Percentiles rank a stretch among this genome's conserved stretches.
phyloP scores from a whole-genome alignment of 2,797 vertebrate species.

The Taenioides sp. region DNA sequence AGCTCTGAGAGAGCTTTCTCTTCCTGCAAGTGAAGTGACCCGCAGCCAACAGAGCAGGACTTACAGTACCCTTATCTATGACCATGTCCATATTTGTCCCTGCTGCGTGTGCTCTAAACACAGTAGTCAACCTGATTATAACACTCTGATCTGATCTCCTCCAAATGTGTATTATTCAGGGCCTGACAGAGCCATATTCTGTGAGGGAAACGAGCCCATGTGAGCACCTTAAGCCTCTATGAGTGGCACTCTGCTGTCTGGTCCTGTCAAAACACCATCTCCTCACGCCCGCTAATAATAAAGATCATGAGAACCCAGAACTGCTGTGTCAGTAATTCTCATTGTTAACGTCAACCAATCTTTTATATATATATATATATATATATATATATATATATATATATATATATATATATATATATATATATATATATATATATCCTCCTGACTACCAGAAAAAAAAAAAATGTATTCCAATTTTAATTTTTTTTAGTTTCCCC shows the following conservation, averaged over 20 bases:
- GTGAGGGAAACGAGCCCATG: constrained; percentile 43
- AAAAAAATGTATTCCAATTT: no score
- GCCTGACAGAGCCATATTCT: constrained; percentile 44
- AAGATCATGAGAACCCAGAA: constrained; percentile 16
- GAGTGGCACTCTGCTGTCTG: constrained; percentile 33
- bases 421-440: no score
- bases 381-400: no score
- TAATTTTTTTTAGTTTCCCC: no score
- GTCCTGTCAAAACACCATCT: constrained; percentile 34
- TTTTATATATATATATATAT: not conserved
- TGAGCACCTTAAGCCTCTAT: constrained; percentile 37
- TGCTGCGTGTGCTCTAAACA: constrained; percentile 36
- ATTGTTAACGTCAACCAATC: constrained; percentile 34
- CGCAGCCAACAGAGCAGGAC: not conserved
- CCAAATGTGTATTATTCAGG: constrained; percentile 62
- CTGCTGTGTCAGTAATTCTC: constrained; percentile 30
- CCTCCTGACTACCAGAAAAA: no score
- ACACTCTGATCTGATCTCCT: constrained; percentile 62
- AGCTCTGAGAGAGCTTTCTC: not conserved
- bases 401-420: no score
- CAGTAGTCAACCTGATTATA: constrained; percentile 58
- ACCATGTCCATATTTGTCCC: constrained; percentile 8
- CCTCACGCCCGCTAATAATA: not conserved
- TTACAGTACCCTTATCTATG: not conserved
- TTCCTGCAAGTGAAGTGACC: not conserved